Evolutionary conservation across 37 sponge, comb jelly and placozoan species (phyloP).

Genomic region (Mnemiopsis leidyi): DNA sequence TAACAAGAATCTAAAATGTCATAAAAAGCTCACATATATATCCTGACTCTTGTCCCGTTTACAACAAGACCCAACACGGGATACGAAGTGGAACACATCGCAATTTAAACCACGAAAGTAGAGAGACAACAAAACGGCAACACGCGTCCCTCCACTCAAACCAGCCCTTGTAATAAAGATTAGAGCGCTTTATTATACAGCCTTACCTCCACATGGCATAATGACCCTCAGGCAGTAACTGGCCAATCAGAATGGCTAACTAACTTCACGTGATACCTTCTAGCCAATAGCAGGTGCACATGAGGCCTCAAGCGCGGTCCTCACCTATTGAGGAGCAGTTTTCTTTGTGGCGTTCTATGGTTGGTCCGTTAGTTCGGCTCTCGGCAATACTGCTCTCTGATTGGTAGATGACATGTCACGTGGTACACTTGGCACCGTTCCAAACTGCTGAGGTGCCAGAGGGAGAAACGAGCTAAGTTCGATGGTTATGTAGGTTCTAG

Average conservation of each 20-base stretch:
- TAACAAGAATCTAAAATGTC: no score
- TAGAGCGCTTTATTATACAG: background rate
- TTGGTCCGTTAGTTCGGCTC: background rate
- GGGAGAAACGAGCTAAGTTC: background rate
- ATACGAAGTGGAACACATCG: no score
- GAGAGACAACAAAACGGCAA: no score
- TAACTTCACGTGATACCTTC: background rate
- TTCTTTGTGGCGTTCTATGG: background rate
- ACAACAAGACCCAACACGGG: no score
- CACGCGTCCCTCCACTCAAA: no score
- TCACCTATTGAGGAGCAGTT: no score
- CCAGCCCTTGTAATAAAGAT: background rate
- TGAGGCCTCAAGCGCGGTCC: no score
- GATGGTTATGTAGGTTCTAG: background rate
- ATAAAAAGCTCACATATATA: no score
- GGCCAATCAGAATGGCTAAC: background rate
- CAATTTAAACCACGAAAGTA: no score
- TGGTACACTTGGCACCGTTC: background rate
- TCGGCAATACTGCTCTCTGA: background rate
- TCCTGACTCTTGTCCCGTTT: no score
- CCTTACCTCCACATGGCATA: background rate
- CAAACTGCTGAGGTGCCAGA: background rate
- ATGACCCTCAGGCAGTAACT: background rate
- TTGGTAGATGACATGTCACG: background rate
- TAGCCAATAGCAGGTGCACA: background rate